Evolutionary conservation across 2,888 invertebrate species (phyloP).

Genomic region (Melinopterus prodromus): DNA sequence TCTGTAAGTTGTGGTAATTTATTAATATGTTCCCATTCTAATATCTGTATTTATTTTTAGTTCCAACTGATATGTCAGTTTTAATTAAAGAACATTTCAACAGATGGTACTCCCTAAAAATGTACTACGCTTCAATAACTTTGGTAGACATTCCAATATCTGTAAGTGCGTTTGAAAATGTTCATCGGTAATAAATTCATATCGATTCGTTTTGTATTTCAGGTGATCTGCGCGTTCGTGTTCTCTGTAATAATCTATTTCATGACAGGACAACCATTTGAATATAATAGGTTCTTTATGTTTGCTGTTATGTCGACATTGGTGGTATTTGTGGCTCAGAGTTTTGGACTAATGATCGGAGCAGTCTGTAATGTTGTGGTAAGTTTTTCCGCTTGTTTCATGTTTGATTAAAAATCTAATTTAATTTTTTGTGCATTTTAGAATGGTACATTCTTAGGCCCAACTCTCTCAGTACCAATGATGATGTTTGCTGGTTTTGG

Average conservation of each 20-base stretch:
- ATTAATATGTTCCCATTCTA: conserved; percentile 6
- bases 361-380: conserved; percentile 87
- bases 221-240: conserved; percentile 73
- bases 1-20: conserved; percentile 69
- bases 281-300: conserved; percentile 81
- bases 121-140: conserved; percentile 80
- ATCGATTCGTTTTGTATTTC: conserved; percentile 54
- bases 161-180: conserved; percentile 61
- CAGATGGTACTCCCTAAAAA: conserved; percentile 86
- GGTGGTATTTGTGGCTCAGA: conserved; percentile 90
- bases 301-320: conserved; percentile 84
- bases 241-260: conserved; percentile 83
- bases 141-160: conserved; percentile 82
- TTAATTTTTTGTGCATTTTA: conserved; percentile 55
- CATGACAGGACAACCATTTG: conserved; percentile 90
- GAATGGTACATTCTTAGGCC: conserved; percentile 96
- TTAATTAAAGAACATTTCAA: conserved; percentile 87
- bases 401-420: conserved; percentile 16
- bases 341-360: conserved; percentile 91
- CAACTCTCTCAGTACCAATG: conserved; percentile 90
- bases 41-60: conserved; percentile 63
- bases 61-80: conserved; percentile 83
- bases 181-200: not conserved
- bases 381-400: conserved; percentile 58
- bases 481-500: conserved; percentile 98